Base-by-base conservation (phyloP, 2,797 vertebrate species). In the Rhincodon typus region DNA sequence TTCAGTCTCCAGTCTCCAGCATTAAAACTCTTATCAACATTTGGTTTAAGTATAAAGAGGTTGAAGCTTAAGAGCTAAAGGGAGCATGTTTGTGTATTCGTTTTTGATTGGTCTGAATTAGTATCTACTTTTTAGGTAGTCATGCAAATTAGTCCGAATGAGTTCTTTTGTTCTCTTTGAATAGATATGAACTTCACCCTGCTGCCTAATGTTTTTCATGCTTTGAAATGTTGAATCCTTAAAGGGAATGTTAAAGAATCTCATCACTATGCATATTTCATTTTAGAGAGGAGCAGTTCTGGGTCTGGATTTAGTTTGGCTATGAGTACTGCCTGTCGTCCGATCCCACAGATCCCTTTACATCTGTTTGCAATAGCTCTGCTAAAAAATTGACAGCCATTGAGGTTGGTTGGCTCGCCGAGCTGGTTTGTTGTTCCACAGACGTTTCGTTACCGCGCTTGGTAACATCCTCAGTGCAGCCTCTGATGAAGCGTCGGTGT, bases 141-240 rank as follows among this genome's bases (percentile, higher is more conserved):
- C 34, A 21, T 12, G 17, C 90, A 66, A 23, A 93, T 17, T 91
- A 67, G n/a, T 62, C 21, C 38, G 6, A 7, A 6, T 21, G 19
- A 84, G 79, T 84, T 6, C 1, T 38, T 84, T 84, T 67, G 90
- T 66, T 67, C 62, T 69, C 5, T 2, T 90, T 90, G 62, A 93
- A 93, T 10, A 93, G 19, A 91, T 66, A n/a, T 30, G 57, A 57
- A 66, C 57, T 91, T 62, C 62, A 66, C 34, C 8, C 27, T n/a
- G 38, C 30, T 90, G 84, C 4, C 30, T n/a, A 6, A 17, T 57
- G 62, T 38, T 93, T 93, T 38, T 66, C 67, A n/a, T 69, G 57
- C n/a, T 67, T 93, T 69, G 62, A 93, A 93, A 67, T 93, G n/a
- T 67, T 91, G 67, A 19, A 67, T 93, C 90, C 23, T 93, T 2